Percentiles rank a stretch among this genome's conserved stretches.
phyloP scores from a whole-genome alignment of 2,797 vertebrate genomes.

The Hippopotamyrus pictus region DNA sequence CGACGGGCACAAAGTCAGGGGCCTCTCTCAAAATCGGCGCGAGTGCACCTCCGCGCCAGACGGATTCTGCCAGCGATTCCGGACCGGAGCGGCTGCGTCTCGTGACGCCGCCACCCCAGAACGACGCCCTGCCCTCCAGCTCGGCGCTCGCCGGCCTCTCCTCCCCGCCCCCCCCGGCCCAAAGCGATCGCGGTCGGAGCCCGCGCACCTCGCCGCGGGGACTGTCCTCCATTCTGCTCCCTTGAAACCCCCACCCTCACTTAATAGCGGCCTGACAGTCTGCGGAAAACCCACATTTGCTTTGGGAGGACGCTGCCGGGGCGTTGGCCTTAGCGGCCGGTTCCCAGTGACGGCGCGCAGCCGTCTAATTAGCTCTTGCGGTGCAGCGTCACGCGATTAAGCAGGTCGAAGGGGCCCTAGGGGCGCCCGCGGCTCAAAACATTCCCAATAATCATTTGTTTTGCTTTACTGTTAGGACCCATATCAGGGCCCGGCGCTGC shows the following conservation, averaged over 20 bases:
- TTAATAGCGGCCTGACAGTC: slow-evolving; percentile 64
- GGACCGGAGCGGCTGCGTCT: not conserved
- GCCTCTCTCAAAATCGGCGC: not conserved
- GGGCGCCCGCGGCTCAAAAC: slow-evolving; percentile 82
- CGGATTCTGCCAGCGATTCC: not conserved
- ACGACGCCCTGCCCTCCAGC: not conserved
- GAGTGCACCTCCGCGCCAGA: not conserved
- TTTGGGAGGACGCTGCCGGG: slow-evolving; percentile 66
- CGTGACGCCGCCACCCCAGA: not conserved
- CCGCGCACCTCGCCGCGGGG: not conserved
- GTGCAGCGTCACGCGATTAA: slow-evolving; percentile 88
- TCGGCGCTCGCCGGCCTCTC: not conserved
- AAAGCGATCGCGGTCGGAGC: not conserved
- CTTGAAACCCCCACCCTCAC: not conserved
- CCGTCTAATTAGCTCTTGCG: slow-evolving; percentile 93
- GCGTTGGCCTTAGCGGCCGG: slow-evolving; percentile 57
- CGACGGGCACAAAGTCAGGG: not conserved
- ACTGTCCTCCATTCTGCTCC: not conserved
- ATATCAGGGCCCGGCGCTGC: slow-evolving; percentile 82
- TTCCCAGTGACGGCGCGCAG: slow-evolving; percentile 72
- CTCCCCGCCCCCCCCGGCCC: not conserved
- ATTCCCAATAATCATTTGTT: slow-evolving; percentile 88
- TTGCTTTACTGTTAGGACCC: slow-evolving; percentile 94
- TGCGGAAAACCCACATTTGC: slow-evolving; percentile 62
- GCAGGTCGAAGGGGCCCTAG: slow-evolving; percentile 81